Evolutionary conservation across 2,797 vertebrate species (phyloP).

Genomic region (Triplophysa yarkandensis): DNA sequence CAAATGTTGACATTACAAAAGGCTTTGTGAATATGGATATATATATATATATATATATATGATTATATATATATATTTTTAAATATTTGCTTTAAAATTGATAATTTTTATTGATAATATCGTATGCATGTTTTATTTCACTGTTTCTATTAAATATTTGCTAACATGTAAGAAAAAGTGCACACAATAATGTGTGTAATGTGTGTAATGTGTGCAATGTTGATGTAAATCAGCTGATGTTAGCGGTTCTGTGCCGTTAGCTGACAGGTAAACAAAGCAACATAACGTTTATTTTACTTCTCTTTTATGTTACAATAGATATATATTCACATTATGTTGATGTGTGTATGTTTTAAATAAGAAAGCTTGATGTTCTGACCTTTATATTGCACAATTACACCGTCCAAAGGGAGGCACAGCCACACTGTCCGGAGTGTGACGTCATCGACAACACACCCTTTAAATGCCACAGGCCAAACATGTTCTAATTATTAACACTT

Average conservation of each 20-base stretch:
- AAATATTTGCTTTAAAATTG: no score
- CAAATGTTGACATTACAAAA: neutral
- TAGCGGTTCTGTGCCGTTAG: constrained; percentile 23
- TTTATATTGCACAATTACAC: neutral
- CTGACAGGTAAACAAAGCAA: constrained; percentile 28
- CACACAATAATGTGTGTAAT: neutral
- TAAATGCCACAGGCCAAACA: neutral
- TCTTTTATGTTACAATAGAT: neutral
- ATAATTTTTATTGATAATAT: no score
- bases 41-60: no score
- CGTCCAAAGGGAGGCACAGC: neutral
- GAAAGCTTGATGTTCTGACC: neutral
- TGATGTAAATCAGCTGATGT: neutral
- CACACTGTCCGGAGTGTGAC: neutral
- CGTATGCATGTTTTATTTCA: no score
- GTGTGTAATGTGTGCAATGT: neutral
- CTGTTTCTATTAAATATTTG: neutral
- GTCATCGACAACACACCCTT: constrained; percentile 20
- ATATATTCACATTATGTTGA: neutral
- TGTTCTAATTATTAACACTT: no score
- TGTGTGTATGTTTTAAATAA: neutral
- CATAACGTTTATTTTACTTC: neutral
- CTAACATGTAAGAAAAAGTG: neutral
- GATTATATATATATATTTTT: no score
- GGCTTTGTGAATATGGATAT: neutral